Conservation (phyloP, 2,113 vertebrate species). For the Semnornis frantzii region DNA sequence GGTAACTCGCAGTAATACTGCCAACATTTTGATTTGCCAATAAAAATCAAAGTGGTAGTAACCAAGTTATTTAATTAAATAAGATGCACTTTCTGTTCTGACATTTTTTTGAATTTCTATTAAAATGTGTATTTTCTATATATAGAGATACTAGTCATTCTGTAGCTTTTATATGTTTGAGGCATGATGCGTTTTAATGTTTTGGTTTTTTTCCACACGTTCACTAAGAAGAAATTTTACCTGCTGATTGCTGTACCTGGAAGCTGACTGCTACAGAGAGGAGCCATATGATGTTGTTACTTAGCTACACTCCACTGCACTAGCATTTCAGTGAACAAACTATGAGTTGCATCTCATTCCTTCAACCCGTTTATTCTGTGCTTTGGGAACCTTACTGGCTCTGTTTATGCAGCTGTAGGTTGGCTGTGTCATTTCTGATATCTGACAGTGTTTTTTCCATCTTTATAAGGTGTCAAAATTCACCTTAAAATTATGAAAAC, state of each 20-base stretch:
- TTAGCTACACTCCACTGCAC: neutral
- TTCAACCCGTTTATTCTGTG: neutral
- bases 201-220: fast-evolving
- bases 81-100: neutral
- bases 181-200: neutral
- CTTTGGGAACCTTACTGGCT: neutral
- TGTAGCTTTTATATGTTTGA: neutral
- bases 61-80: neutral
- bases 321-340: neutral
- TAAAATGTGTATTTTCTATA: neutral
- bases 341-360: neutral
- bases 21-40: neutral
- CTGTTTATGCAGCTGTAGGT: neutral
- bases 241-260: constrained; percentile 4
- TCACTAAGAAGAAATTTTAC: neutral
- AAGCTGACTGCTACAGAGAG: neutral
- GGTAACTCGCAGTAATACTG: neutral
- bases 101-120: neutral
- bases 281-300: neutral
- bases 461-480: neutral
- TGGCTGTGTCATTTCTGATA: neutral
- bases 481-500: neutral
- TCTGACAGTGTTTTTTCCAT: neutral
- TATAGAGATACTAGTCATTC: neutral
- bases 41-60: neutral